A percentile compares a stretch with the other conserved stretches of the same genome.
Conservation (phyloP, 2,113 vertebrate genomes). For the Protobothrops flavoviridis region DNA sequence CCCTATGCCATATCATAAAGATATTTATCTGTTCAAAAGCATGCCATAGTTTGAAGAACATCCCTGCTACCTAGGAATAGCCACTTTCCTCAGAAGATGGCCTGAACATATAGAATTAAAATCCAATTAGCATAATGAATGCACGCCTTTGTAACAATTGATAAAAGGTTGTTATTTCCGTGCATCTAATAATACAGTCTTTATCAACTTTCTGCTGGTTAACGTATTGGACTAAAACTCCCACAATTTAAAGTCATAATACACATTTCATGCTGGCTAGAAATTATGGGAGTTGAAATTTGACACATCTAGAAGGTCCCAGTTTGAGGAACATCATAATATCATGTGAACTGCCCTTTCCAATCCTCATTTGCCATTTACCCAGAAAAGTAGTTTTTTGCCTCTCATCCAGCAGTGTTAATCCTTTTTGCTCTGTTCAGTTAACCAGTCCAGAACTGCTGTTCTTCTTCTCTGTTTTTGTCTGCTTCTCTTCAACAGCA, state of each 20-base stretch:
- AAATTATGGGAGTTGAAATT: neutral
- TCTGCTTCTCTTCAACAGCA: accelerated
- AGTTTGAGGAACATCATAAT: neutral
- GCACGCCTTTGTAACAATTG: neutral
- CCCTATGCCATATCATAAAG: neutral
- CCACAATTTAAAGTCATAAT: neutral
- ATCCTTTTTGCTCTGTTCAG: accelerated
- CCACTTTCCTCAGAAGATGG: neutral
- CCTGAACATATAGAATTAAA: neutral
- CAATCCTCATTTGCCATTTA: neutral
- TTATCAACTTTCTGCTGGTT: neutral
- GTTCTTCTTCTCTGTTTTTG: accelerated
- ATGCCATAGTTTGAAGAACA: neutral
- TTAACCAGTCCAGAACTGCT: neutral
- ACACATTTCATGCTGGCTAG: neutral
- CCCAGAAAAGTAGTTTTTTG: neutral
- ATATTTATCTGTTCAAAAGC: neutral
- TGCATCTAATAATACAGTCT: neutral
- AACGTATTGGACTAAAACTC: neutral
- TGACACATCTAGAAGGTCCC: neutral
- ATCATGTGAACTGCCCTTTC: neutral
- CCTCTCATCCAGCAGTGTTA: neutral
- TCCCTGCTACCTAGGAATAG: neutral
- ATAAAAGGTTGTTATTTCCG: neutral
- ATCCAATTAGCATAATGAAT: neutral